Evolutionary conservation across 2,113 vertebrate genomes (phyloP).

Genomic region (Cyanoramphus novaezelandiae): DNA sequence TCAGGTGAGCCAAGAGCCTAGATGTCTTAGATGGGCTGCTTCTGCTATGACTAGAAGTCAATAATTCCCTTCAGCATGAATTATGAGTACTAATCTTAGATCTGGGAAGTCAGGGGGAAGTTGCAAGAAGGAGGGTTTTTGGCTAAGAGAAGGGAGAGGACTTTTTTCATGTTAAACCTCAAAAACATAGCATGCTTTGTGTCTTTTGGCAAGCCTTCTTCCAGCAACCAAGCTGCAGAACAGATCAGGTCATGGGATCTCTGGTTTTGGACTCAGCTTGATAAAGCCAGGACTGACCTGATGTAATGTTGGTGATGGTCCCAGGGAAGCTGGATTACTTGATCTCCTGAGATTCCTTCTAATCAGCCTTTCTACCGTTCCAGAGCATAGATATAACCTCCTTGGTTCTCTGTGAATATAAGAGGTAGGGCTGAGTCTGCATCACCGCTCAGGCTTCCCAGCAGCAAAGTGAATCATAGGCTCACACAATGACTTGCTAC

Average conservation of each 20-base stretch:
- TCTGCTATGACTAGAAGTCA: background rate
- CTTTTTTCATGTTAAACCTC: background rate
- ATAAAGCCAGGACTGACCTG: background rate
- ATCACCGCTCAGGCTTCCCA: background rate
- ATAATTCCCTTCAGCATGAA: background rate
- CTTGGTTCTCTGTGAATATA: background rate
- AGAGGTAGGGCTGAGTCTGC: background rate
- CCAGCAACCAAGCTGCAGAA: background rate
- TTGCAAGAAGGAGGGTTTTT: background rate
- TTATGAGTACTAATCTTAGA: background rate
- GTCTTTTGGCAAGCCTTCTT: background rate
- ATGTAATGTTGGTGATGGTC: background rate
- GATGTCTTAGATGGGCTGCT: background rate
- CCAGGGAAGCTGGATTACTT: background rate
- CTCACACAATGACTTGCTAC: background rate
- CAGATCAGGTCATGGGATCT: background rate
- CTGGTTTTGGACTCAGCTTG: background rate
- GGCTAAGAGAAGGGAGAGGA: background rate
- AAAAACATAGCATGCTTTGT: background rate
- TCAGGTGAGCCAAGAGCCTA: background rate
- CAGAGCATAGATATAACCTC: background rate
- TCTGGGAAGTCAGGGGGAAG: fast-evolving
- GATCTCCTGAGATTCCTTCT: background rate
- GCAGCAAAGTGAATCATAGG: background rate
- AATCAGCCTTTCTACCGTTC: background rate